A percentile compares a stretch with the other conserved stretches of the same genome.
These are phyloP conservation scores for Hermodice carunculata DNA, from an alignment of 2,888 invertebrate species.

Conservation along the genomic window DNA sequence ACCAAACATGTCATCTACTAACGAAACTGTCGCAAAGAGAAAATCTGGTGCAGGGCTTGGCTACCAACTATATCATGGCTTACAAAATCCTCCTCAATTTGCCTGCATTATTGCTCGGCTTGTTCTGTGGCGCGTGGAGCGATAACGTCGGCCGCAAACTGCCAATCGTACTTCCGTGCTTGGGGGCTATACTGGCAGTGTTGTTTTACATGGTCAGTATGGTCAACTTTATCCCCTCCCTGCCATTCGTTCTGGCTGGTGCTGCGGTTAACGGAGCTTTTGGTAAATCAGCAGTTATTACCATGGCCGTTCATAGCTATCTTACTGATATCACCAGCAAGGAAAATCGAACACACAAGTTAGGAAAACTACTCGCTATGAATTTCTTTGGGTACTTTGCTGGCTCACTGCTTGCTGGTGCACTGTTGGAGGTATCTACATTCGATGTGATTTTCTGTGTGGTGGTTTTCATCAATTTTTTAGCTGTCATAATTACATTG, in stretches of 20 bases:
- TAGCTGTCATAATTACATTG: slow-evolving; percentile 53
- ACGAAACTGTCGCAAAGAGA: slow-evolving; percentile 47
- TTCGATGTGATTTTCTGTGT: slow-evolving; percentile 46
- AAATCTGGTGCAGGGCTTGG: slow-evolving; percentile 51
- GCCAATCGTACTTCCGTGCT: slow-evolving; percentile 63
- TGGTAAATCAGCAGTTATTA: slow-evolving; percentile 68
- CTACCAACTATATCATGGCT: slow-evolving; percentile 61
- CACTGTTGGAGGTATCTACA: slow-evolving; percentile 51
- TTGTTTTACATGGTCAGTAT: slow-evolving; percentile 57
- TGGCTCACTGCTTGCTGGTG: slow-evolving; percentile 57
- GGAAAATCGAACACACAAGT: slow-evolving; percentile 57
- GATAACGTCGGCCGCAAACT: slow-evolving; percentile 64
- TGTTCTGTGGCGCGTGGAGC: slow-evolving; percentile 69
- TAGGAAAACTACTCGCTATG: slow-evolving; percentile 65
- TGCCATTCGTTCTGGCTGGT: slow-evolving; percentile 58
- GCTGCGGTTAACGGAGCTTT: slow-evolving; percentile 62
- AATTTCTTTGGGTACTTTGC: slow-evolving; percentile 66
- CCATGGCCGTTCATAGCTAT: slow-evolving; percentile 69
- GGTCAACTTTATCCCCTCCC: slow-evolving; percentile 31
- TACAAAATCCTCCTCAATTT: slow-evolving; percentile 66
- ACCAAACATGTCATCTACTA: slow-evolving; percentile 10
- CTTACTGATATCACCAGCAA: slow-evolving; percentile 61
- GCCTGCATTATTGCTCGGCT: slow-evolving; percentile 64
- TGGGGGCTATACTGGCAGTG: slow-evolving; percentile 63
- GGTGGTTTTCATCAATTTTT: slow-evolving; percentile 54